Evolutionary conservation across 2,113 vertebrate species (phyloP).

Genomic region (Butorides virescens): DNA sequence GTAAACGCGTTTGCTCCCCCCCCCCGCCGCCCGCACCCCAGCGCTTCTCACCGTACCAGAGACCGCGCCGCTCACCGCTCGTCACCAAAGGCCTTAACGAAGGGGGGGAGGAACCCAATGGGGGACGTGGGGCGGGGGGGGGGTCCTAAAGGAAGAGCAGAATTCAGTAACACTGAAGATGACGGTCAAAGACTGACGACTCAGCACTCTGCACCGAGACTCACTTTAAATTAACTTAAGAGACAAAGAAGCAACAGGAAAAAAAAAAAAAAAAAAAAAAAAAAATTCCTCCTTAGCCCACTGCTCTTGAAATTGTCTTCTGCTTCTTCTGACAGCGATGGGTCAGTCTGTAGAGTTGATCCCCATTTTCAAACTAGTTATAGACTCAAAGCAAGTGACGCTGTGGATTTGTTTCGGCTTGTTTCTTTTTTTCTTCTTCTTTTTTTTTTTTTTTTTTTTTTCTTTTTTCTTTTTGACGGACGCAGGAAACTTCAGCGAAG

Average conservation of each 20-base stretch:
- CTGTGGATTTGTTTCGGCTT: neutral
- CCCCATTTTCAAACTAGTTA: neutral
- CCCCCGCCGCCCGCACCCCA: neutral
- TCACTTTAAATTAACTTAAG: conserved; percentile 70
- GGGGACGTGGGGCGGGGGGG: neutral
- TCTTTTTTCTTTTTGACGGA: neutral
- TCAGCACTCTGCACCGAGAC: conserved; percentile 47
- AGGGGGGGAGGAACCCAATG: neutral
- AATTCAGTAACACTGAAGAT: neutral
- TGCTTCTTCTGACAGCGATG: neutral
- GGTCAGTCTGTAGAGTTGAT: conserved; percentile 10
- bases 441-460: neutral
- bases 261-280: neutral
- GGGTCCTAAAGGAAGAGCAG: neutral
- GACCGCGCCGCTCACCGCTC: neutral
- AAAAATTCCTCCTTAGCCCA: neutral
- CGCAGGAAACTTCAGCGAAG: conserved; percentile 36
- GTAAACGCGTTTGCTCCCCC: neutral
- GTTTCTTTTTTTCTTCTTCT: neutral
- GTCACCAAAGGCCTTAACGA: neutral
- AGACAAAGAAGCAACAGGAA: conserved; percentile 50
- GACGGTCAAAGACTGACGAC: conserved; percentile 17
- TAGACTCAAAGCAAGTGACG: conserved; percentile 19
- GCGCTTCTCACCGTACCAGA: neutral
- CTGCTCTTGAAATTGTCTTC: conserved; percentile 12